Base-by-base conservation (phyloP, 2,797 vertebrate species). In the Onychomys arenicola region DNA sequence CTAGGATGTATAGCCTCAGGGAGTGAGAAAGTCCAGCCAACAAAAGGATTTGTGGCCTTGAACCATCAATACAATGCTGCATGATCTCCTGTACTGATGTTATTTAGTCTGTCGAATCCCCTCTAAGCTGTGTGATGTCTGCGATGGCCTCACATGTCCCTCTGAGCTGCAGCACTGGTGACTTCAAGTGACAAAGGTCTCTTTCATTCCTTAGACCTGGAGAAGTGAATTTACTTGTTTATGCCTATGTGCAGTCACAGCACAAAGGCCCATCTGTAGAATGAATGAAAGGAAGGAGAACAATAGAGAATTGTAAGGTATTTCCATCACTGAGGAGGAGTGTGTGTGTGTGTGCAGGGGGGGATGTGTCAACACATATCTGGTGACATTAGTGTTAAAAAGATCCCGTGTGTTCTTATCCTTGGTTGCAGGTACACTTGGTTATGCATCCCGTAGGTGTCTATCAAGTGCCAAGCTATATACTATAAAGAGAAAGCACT, bases 271-370 rank as follows among this genome's bases (percentile, higher is more conserved):
- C 16, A 27, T 71, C 81, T 95, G 89, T 92, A 82, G 43, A 92
- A 76, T 69, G 69, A 75, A 29, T 14, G 34, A 75, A 73, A 61
- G 46, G 2, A 59, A 55, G 29, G 63, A 57, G 21, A 76, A 95
- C 86, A 93, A 90, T 71, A 78, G 78, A 87, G 85, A 96, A 80
- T 93, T 94, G 83, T 76, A 82, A 89, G 90, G n/a, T 90, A 65
- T 71, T 96, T 91, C 57, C 52, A 46, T 96, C 40, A 43, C 12
- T 32, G 32, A 82, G 2, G 27, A 25, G 52, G 21, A 11, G 61
- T 63, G 1, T 67, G 10, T 59, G 4, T 69, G 21, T 95, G 37
- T 83, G 2, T 82, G 9, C 55, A 10, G 32, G 29, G 49, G 5
- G 46, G 19, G 89, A 4, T 69, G 29, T 27, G 3, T 82, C 32